Conservation (phyloP, 2,113 vertebrate species). For the Gulo gulo region DNA sequence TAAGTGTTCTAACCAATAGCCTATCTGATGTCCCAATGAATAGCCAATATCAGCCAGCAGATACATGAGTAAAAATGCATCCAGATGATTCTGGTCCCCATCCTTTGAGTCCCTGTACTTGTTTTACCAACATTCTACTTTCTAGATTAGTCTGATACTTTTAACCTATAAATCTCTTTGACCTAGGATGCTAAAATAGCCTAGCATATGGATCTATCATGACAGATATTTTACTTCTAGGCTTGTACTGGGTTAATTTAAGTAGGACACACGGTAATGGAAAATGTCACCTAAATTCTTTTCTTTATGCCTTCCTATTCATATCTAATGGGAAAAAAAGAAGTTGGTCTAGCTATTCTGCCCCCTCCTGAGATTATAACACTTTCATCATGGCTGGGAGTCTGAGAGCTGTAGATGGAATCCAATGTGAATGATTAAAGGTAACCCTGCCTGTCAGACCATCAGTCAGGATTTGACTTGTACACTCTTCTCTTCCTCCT, state of each 20-base stretch:
- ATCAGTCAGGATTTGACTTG: not conserved
- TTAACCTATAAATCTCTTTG: not conserved
- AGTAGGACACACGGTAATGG: not conserved
- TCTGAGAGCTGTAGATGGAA: not conserved
- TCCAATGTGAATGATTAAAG: conserved; percentile 42
- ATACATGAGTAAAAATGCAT: not conserved
- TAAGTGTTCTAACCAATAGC: not conserved
- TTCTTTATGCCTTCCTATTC: not conserved
- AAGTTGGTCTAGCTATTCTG: not conserved
- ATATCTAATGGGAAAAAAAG: not conserved
- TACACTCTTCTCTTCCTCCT: not conserved
- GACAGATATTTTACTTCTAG: not conserved
- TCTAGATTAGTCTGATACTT: not conserved
- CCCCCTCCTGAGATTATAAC: conserved; percentile 39
- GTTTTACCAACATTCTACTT: not conserved
- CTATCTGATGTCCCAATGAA: not conserved
- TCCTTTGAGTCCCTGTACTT: not conserved
- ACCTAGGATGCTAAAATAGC: not conserved
- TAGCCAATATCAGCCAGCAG: not conserved
- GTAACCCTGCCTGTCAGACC: not conserved
- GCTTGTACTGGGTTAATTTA: not conserved
- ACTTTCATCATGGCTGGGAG: conserved; percentile 29
- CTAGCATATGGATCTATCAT: not conserved
- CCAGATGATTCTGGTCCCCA: not conserved
- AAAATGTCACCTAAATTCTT: conserved; percentile 10